Percentiles rank a stretch among this genome's conserved stretches.
phyloP scores from a whole-genome alignment of 2,113 vertebrate species.

The Ranitomeya variabilis region DNA sequence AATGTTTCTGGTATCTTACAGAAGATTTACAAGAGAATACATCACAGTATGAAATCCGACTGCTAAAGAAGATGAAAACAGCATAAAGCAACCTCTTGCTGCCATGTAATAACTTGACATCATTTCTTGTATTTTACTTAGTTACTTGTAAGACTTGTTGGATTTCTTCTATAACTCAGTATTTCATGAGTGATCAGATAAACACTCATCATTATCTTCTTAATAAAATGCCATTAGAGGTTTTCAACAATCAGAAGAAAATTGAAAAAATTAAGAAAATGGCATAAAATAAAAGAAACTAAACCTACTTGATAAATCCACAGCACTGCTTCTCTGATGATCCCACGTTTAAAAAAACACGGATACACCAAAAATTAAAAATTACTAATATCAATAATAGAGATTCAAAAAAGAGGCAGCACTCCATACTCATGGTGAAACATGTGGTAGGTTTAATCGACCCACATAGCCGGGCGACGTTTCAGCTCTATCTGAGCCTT shows the following conservation, averaged over 20 bases:
- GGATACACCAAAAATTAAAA: too few relatives aligned
- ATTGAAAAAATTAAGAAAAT: too few relatives aligned
- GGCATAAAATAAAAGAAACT: too few relatives aligned
- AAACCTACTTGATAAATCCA: too few relatives aligned
- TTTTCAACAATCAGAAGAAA: background rate
- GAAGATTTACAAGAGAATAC: background rate
- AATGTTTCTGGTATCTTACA: background rate
- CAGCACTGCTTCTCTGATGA: too few relatives aligned
- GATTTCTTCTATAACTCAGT: background rate
- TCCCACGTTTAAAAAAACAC: too few relatives aligned
- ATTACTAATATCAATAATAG: too few relatives aligned
- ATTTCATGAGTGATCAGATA: background rate
- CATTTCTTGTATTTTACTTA: background rate
- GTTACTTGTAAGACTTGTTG: background rate
- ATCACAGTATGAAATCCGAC: background rate
- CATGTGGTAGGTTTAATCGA: too few relatives aligned
- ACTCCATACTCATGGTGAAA: too few relatives aligned
- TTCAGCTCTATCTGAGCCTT: too few relatives aligned
- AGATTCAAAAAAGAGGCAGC: too few relatives aligned
- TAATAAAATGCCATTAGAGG: background rate
- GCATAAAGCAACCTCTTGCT: background rate
- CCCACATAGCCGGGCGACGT: too few relatives aligned
- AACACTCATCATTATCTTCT: background rate
- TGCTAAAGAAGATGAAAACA: background rate
- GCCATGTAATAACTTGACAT: slow-evolving; percentile 11